phyloP scores from a whole-genome alignment of 1,140 invertebrate genomes.

The Lethrus apterus region DNA sequence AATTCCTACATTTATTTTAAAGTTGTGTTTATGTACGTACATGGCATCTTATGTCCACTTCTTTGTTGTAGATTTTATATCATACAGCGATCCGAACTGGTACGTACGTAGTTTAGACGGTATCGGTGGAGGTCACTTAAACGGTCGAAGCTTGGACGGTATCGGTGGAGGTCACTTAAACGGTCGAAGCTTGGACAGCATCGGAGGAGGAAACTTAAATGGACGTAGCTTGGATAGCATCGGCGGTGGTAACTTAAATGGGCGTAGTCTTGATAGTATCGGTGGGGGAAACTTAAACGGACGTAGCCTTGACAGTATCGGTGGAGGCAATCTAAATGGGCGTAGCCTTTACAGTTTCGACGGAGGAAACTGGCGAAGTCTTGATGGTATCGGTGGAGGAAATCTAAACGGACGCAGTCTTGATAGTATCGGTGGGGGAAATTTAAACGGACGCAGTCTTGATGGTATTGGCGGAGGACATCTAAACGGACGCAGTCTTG shows the following conservation, averaged over 20 bases:
- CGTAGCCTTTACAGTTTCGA: slow-evolving; percentile 15
- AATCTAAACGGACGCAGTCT: slow-evolving; percentile 17
- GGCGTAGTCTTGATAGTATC: slow-evolving; percentile 16
- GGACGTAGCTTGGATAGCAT: slow-evolving; percentile 17
- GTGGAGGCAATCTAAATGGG: slow-evolving; percentile 13
- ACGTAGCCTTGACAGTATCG: slow-evolving; percentile 19
- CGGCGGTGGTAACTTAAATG: slow-evolving; percentile 12
- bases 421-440: slow-evolving; percentile 12
- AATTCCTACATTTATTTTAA: no score
- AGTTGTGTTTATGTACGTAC: no score
- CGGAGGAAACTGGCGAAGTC: slow-evolving; percentile 12
- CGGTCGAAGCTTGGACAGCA: slow-evolving; percentile 15
- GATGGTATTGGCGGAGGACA: slow-evolving; percentile 14
- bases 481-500: slow-evolving; percentile 14
- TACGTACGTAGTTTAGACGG: slow-evolving; percentile 16
- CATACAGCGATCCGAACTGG: no score
- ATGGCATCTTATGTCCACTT: no score
- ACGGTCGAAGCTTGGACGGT: slow-evolving; percentile 12
- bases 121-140: slow-evolving; percentile 21
- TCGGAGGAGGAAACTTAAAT: slow-evolving; percentile 17
- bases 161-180: slow-evolving; percentile 18
- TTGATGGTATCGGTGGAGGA: slow-evolving; percentile 3
- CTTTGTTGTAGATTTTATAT: no score
- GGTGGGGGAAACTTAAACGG: slow-evolving; percentile 17
- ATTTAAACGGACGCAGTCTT: slow-evolving; percentile 13